Percentiles rank a stretch among this genome's conserved stretches.
phyloP scores from a whole-genome alignment of 2,113 vertebrate species.

The Cheilinus undulatus region DNA sequence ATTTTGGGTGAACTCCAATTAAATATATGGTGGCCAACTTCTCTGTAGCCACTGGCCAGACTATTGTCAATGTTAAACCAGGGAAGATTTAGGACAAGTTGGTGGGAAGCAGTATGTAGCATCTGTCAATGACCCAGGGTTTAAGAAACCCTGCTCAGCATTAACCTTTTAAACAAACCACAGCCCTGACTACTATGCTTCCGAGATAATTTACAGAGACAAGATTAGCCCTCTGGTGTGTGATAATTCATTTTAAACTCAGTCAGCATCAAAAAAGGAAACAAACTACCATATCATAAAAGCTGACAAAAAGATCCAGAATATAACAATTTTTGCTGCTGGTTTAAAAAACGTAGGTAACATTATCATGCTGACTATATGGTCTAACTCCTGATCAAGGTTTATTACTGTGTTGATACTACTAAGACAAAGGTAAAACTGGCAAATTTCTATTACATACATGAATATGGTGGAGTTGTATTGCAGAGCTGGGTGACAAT shows the following conservation, averaged over 20 bases:
- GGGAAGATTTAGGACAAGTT: constrained; percentile 14
- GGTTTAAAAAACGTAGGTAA: neutral
- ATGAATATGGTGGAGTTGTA: neutral
- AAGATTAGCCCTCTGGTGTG: neutral
- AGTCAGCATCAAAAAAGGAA: constrained; percentile 3
- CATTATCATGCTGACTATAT: constrained; percentile 4
- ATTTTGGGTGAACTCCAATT: neutral
- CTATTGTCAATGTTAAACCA: neutral
- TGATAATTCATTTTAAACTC: constrained; percentile 15
- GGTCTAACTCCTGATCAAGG: neutral
- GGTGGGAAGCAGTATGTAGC: constrained; percentile 20
- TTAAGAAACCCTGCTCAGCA: constrained; percentile 28
- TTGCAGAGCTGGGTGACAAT: neutral
- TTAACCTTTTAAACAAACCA: constrained; percentile 13
- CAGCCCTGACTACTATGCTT: neutral
- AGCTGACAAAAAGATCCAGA: neutral
- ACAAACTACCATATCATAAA: neutral
- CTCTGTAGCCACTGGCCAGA: too few species aligned
- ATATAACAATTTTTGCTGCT: neutral
- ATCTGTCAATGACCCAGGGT: constrained; percentile 12
- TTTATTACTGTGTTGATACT: neutral
- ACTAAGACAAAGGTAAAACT: neutral
- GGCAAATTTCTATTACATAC: neutral
- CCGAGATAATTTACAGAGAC: neutral
- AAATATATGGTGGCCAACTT: neutral